Evolutionary conservation across 2,888 invertebrate genomes (phyloP).

Genomic region (Terebella lapidaria): DNA sequence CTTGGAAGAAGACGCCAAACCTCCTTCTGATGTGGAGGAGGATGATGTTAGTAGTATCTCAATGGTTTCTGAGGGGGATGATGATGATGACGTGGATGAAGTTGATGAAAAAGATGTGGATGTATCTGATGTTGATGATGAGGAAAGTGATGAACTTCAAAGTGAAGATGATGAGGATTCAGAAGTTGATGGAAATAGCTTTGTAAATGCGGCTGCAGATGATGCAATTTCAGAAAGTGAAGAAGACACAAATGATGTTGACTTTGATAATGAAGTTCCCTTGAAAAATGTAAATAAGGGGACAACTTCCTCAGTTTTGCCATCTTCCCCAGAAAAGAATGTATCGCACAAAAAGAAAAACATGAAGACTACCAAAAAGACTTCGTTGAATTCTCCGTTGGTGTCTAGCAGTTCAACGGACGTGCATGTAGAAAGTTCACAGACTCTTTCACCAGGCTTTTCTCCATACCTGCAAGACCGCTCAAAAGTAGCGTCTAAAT

Average conservation of each 20-base stretch:
- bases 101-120: slow-evolving; percentile 7
- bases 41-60: not conserved
- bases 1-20: slow-evolving; percentile 46
- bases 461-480: too few species aligned
- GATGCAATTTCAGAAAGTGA: not conserved
- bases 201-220: slow-evolving; percentile 5
- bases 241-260: not conserved
- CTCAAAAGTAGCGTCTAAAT: too few species aligned
- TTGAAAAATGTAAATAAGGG: too few species aligned
- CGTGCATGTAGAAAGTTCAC: too few species aligned
- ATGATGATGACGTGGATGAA: slow-evolving; percentile 6
- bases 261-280: not conserved
- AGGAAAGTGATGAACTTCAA: slow-evolving; percentile 1
- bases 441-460: too few species aligned
- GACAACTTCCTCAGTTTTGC: too few species aligned
- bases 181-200: slow-evolving; percentile 8
- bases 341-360: too few species aligned
- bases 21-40: slow-evolving; percentile 3
- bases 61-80: slow-evolving; percentile 1
- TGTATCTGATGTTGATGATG: slow-evolving; percentile 5
- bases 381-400: too few species aligned
- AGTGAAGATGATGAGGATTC: slow-evolving; percentile 1
- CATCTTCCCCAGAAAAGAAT: too few species aligned
- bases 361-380: too few species aligned
- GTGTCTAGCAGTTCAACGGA: too few species aligned